Evolutionary conservation across 2,888 invertebrate species (phyloP), one percentile per base, ranked within the genome.

Genomic region (Crepidodera aurea): DNA sequence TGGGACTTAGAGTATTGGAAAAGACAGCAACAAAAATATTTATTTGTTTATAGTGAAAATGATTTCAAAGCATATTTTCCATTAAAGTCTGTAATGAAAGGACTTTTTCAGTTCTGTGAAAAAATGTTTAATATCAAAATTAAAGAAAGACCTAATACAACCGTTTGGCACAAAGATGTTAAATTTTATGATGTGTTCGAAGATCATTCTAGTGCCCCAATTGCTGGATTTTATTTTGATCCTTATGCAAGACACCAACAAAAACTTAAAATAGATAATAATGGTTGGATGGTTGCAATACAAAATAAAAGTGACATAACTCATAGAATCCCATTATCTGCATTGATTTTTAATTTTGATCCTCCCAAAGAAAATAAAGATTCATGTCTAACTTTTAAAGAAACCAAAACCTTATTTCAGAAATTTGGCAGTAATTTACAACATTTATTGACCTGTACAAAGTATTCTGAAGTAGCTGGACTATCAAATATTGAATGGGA

Each of bases 401-500:
- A 96, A 77, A 88, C 96, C 0, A 83, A 86, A 40, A 83, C 85
- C 37, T 79, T 97, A 6, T 96, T 96, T 79, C 86, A 88, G 74
- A 90, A 91, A 84, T 94, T 98, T 78, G 98, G 98, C 0, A 90
- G 92, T 69, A 87, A 90, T 0, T 82, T 98, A 42, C 94, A 97
- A 70, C 92, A 95, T 81, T 81, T 97, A 66, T 82, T 98, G 27
- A 93, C 94, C 0, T 89, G 86, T 74, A 89, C 91, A 0, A 89
- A 90, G 12, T 94, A 93, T 79, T 87, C 90, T 0, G 94, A 96
- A 78, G 87, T 95, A 0, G 88, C 94, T 1, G 96, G 96, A 0
- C 82, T 92, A 16, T 90, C 90, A 0, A 93, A 93, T 78, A 87
- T 97, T 0, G 98, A 98, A 83, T 96, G 95, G 94, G 98, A 98